These are phyloP conservation scores for Psammodynastes pulverulentus DNA, from an alignment of 2,113 vertebrate genomes.

Conservation along the genomic window DNA sequence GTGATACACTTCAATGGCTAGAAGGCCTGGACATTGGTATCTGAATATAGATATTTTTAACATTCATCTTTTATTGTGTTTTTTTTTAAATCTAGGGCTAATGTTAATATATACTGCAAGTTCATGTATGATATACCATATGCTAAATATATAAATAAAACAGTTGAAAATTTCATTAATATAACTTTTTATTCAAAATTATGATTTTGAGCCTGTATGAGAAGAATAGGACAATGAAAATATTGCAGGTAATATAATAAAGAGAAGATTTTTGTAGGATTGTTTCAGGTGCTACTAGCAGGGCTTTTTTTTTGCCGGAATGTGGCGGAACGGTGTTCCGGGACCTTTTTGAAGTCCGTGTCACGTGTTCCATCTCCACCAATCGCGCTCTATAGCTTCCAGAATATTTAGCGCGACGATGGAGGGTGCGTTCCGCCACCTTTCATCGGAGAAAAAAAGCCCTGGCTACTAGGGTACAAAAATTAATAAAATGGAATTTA, in stretches of 20 bases:
- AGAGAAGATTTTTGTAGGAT: background rate
- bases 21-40: background rate
- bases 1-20: background rate
- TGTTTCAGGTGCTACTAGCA: too few relatives aligned
- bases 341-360: too few relatives aligned
- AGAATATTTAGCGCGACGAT: too few relatives aligned
- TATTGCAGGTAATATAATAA: background rate
- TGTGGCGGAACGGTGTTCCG: too few relatives aligned
- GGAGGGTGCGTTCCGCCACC: too few relatives aligned
- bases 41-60: background rate
- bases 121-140: background rate
- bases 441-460: too few relatives aligned
- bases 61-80: background rate
- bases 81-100: background rate
- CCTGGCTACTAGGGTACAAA: too few relatives aligned
- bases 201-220: background rate
- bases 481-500: background rate
- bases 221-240: background rate
- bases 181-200: background rate
- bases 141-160: background rate
- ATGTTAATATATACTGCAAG: background rate
- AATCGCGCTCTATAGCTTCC: too few relatives aligned
- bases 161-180: background rate
- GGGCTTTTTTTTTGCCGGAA: too few relatives aligned
- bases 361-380: too few relatives aligned